Evolutionary conservation across 2,888 invertebrate species (phyloP), one percentile per base, ranked within the genome.

Genomic region (Plagiodera versicolora): DNA sequence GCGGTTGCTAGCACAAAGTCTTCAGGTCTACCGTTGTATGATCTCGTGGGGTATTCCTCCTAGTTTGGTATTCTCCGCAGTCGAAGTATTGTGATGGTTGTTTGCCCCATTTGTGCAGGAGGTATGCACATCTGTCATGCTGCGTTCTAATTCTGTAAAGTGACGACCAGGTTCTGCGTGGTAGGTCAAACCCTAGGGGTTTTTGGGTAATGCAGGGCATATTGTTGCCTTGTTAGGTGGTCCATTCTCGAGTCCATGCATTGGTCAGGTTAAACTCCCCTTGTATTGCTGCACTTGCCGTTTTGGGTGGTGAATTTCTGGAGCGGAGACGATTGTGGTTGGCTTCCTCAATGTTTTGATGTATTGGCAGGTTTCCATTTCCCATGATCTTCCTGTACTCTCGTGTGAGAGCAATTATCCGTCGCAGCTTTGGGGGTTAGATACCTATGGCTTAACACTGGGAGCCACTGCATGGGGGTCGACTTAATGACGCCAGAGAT

Each of bases 321-420:
- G 58, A 61, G 11, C 56, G 62, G 18, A 63, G 51, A 32, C n/a
- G 47, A 30, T 58, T 58, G 11, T 47, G 32, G 17, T 58, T 58
- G 14, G 57, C 51, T 10, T 52, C 58, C 28, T 64, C 54, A 50
- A 59, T 63, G 47, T 64, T 32, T 49, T 62, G 47, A 48, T 56
- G 59, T 20, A 63, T 62, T 18, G 62, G 52, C 16, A 60, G 50
- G 20, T 59, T 52, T 60, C 55, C 58, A 28, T 59, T 45, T n/a
- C 60, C 51, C 58, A 52, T 44, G 49, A 60, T 63, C 60, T n/a
- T n/a, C n/a, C n/a, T n/a, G n/a, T n/a, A n/a, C n/a, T 57, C 54
- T n/a, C 44, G 9, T 46, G 52, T 46, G 35, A 65, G 56, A 24
- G 56, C 56, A n/a, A n/a, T n/a, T n/a, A n/a, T n/a, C n/a, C n/a